Evolutionary conservation across 2,113 vertebrate species (phyloP), one percentile per base, ranked within the genome.

Genomic region (Zosterops pallidus): DNA sequence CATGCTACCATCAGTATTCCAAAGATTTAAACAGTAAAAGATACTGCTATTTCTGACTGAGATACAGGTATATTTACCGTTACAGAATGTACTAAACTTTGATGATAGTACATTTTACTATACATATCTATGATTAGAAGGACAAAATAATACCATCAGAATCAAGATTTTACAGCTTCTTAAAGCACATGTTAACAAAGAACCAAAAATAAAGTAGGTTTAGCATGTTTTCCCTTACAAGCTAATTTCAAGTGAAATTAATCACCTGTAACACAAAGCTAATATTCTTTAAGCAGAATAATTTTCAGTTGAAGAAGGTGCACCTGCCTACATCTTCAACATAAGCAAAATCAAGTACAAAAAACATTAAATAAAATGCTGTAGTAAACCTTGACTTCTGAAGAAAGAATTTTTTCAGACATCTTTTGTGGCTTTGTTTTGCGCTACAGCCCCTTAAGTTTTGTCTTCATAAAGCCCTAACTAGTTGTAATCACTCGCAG

Each of bases 401-500:
- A 96, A 98, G 97, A 98, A 95, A 97, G 86, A 94, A 96, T 97
- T 97, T 97, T 98, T 98, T 97, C 98, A 97, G 95, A 98, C 98
- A 89, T 98, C 98, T 97, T 98, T 98, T 98, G 98, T 97, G 98
- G 97, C 98, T 99, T 98, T 98, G 98, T 98, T 98, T 98, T 98
- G 97, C 96, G 96, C 98, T 96, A 96, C 94, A 97, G 98, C 98
- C 98, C 98, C 97, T 97, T 98, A 98, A 98, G 98, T 98, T 98
- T 98, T 96, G 98, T 98, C 98, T 98, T 98, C 98, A 98, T 98
- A 97, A 98, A 98, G 97, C 97, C 97, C 98, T 98, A 97, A 98
- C 98, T 98, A 98, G 98, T 98, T 98, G 98, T 98, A 98, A 98
- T 99, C 98, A 98, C 98, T 99, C 97, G 95, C 98, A 98, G 98